phyloP scores from a whole-genome alignment of 2,888 invertebrate species.

The Eilema griseolum region DNA sequence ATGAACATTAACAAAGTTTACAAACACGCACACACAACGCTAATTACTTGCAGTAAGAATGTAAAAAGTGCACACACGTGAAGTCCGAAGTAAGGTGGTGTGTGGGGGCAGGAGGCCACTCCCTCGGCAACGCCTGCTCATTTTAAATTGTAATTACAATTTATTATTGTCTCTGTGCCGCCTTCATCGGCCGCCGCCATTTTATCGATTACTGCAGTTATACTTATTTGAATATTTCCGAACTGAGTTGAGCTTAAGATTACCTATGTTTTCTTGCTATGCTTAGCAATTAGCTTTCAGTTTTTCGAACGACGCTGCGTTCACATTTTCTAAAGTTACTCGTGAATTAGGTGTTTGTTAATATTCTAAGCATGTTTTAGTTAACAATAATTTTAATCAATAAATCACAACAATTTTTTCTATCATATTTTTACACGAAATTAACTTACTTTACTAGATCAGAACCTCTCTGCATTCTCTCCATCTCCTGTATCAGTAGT shows the following conservation, averaged over 20 bases:
- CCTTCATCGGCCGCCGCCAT: constrained; percentile 83
- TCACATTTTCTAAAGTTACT: neutral
- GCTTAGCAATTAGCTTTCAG: neutral
- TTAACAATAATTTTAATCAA: neutral
- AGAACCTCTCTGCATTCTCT: too few relatives aligned
- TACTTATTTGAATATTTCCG: constrained; percentile 59
- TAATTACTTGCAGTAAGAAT: constrained; percentile 72
- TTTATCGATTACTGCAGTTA: constrained; percentile 77
- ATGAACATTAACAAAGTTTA: constrained; percentile 48
- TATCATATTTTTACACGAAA: too few relatives aligned
- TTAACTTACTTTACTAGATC: neutral
- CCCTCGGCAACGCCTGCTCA: constrained; percentile 85
- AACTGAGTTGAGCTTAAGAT: constrained; percentile 25
- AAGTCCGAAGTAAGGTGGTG: constrained; percentile 70
- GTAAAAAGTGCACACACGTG: constrained; percentile 80
- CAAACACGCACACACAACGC: constrained; percentile 59
- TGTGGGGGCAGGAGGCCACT: constrained; percentile 78
- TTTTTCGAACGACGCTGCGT: too few relatives aligned
- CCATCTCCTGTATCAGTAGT: too few relatives aligned
- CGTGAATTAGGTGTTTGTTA: neutral
- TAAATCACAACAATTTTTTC: too few relatives aligned
- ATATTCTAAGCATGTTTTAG: neutral
- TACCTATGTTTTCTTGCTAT: constrained; percentile 1
- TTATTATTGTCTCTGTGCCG: constrained; percentile 87
- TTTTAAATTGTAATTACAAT: constrained; percentile 87